Percentiles rank a stretch among this genome's conserved stretches.
Evolutionary conservation across 2,113 vertebrate species (phyloP).

Genomic region (Chrysochloris asiatica): DNA sequence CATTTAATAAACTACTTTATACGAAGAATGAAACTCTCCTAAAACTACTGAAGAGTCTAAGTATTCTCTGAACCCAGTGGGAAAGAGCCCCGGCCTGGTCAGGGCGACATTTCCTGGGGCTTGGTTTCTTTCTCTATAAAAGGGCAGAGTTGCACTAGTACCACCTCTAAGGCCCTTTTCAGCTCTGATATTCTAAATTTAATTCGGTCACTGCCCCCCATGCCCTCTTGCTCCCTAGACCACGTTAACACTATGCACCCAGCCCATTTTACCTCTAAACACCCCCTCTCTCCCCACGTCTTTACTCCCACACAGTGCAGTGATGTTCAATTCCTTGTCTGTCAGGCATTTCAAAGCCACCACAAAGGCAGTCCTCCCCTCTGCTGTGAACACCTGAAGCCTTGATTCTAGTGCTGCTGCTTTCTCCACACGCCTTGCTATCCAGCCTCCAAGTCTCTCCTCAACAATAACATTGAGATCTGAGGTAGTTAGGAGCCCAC

Average conservation of each 20-base stretch:
- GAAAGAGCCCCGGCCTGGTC: not conserved
- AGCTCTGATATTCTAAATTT: not conserved
- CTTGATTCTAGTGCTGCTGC: not conserved
- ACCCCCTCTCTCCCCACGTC: not conserved
- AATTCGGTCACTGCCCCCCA: not conserved
- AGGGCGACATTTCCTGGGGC: no score
- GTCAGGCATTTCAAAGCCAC: slow-evolving; percentile 20
- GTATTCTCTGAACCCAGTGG: not conserved
- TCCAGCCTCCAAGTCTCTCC: not conserved
- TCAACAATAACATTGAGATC: not conserved
- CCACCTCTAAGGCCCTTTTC: not conserved
- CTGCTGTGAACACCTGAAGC: not conserved
- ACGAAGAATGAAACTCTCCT: slow-evolving; percentile 44
- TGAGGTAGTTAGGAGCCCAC: not conserved
- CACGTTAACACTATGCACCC: no score
- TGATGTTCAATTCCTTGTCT: not conserved
- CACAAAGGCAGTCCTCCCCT: slow-evolving; percentile 28
- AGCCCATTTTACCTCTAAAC: not conserved
- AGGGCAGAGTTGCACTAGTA: not conserved
- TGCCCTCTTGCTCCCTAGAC: not conserved
- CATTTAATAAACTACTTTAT: not conserved
- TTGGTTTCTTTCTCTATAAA: not conserved
- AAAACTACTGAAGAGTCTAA: not conserved
- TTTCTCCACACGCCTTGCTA: not conserved
- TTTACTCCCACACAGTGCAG: not conserved